phyloP scores from a whole-genome alignment of 2,888 invertebrate genomes.

The Drosophila leonis region DNA sequence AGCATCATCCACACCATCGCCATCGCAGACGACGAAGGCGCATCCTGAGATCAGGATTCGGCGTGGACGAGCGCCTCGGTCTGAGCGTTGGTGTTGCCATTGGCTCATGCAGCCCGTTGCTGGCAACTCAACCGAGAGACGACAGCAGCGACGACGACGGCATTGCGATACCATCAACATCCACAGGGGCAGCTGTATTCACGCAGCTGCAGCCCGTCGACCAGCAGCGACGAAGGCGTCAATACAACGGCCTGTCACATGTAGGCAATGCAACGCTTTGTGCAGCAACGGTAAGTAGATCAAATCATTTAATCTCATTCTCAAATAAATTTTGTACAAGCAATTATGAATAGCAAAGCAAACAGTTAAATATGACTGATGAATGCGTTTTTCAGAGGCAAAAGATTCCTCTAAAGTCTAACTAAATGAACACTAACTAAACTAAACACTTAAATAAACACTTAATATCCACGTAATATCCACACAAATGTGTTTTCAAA shows the following conservation, averaged over 20 bases:
- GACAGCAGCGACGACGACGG: conserved; percentile 38
- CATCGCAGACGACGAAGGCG: conserved; percentile 76
- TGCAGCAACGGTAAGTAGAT: conserved; percentile 85
- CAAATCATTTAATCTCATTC: not conserved
- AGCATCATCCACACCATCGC: conserved; percentile 73
- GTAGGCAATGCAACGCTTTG: conserved; percentile 86
- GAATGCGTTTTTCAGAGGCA: no score
- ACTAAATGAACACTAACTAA: no score
- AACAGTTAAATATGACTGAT: not conserved
- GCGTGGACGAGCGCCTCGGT: conserved; percentile 17
- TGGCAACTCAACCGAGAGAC: conserved; percentile 43
- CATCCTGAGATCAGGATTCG: conserved; percentile 20
- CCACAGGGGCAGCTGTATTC: conserved; percentile 35
- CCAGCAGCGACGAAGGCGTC: conserved; percentile 67
- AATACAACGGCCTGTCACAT: conserved; percentile 83
- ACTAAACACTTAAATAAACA: no score
- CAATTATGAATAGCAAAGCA: not conserved
- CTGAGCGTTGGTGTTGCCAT: conserved; percentile 44
- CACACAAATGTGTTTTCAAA: no score
- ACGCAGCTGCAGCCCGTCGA: conserved; percentile 44
- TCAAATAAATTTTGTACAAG: not conserved
- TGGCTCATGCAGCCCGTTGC: conserved; percentile 55
- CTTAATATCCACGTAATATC: no score
- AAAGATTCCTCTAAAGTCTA: no score
- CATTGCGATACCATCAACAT: conserved; percentile 48